Conservation (phyloP, 1,140 invertebrate species). For the Chironomus striatipennis region DNA sequence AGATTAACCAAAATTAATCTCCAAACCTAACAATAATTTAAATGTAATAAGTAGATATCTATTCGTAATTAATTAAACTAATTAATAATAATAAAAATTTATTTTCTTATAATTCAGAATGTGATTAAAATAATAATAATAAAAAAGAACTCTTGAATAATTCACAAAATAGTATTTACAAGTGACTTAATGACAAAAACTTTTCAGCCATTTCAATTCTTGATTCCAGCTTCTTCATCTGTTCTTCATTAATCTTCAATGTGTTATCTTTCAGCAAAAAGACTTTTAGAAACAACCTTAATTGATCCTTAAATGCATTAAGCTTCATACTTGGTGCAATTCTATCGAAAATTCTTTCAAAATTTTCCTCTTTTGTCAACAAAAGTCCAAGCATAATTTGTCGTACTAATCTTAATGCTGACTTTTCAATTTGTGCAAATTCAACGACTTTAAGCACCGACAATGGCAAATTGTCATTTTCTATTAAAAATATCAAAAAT, state of each 20-base stretch:
- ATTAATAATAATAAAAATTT: constrained; percentile 15
- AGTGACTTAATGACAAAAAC: constrained; percentile 41
- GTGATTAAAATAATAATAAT: not conserved
- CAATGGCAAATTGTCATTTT: constrained; percentile 66
- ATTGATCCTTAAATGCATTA: constrained; percentile 57
- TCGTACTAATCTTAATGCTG: constrained; percentile 55
- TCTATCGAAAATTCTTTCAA: constrained; percentile 48
- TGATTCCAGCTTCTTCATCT: constrained; percentile 42
- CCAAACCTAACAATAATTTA: too few relatives aligned
- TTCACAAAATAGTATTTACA: constrained; percentile 29
- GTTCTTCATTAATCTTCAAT: constrained; percentile 39
- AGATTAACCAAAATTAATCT: too few relatives aligned
- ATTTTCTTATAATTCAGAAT: not conserved
- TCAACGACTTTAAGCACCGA: constrained; percentile 78
- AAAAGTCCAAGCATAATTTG: constrained; percentile 57
- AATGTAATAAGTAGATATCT: too few relatives aligned
- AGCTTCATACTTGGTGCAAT: constrained; percentile 54
- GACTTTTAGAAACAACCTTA: constrained; percentile 65
- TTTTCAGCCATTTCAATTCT: constrained; percentile 46
- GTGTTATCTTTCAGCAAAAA: constrained; percentile 56
- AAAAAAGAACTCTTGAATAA: not conserved
- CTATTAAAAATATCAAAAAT: constrained; percentile 71
- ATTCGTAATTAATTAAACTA: too few relatives aligned
- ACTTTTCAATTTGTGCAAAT: constrained; percentile 63
- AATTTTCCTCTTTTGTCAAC: constrained; percentile 40